Evolutionary conservation across 2,888 invertebrate genomes (phyloP), one percentile per base, ranked within the genome.

Genomic region (Meganola albula): DNA sequence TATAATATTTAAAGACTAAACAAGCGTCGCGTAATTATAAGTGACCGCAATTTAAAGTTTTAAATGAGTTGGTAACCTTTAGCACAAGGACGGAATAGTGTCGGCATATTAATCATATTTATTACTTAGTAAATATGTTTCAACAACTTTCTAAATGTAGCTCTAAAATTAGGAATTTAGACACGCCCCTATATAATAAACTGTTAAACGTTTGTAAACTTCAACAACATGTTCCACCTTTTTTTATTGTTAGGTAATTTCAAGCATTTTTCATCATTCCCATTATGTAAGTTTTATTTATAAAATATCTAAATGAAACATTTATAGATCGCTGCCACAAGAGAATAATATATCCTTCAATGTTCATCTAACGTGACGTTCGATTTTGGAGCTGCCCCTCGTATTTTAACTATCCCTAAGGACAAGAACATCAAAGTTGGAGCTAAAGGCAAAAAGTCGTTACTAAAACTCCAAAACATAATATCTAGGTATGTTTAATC

Each of bases 31-130:
- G 46, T 53, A 53, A 55, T 64, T 61, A 60, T 56, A 51, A 55
- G 57, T 55, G 53, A 53, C 58, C 58, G 56, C 57, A 57, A 63
- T 61, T 55, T 54, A 60, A 63, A 63, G 53, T 63, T 63, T 59
- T 58, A 64, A n/a, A 63, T 58, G 65, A 63, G 54, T 56, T 56
- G 53, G 48, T 49, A 44, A 50, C 44, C 49, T 45, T 40, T 46
- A 44, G 45, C 41, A 41, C 40, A 47, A 52, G 51, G 47, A 54
- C 38, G 41, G 49, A 38, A 27, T 48, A 43, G 42, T 44, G 37
- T 34, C 45, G 34, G 57, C 45, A 53, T 55, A 47, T 49, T 55
- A 53, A 58, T 48, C 47, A 46, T 34, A 36, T 50, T 34, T 29
- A 26, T 44, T 51, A 41, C 45, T 49, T 49, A 18, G 24, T n/a